A percentile compares a stretch with the other conserved stretches of the same genome.
These are phyloP conservation scores for Trochalopteron elliotii DNA, from an alignment of 2,113 vertebrate genomes.

Conservation along the genomic window DNA sequence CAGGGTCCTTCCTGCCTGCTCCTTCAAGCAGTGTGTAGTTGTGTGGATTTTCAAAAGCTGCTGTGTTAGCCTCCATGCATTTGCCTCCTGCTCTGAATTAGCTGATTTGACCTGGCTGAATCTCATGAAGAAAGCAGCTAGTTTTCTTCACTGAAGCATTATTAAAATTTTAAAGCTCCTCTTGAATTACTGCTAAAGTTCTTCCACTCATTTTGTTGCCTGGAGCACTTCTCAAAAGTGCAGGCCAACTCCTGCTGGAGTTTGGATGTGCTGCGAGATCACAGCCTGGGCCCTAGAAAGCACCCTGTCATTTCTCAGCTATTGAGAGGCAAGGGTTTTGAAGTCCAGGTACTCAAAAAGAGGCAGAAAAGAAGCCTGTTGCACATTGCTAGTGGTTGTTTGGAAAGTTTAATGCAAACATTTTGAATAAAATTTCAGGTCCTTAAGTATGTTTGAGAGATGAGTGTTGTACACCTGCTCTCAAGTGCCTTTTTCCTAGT, in stretches of 20 bases:
- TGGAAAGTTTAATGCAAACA: constrained; percentile 7
- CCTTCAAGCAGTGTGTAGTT: no score
- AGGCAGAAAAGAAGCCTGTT: background rate
- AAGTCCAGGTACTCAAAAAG: background rate
- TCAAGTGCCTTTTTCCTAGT: constrained; percentile 2
- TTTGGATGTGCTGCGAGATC: background rate
- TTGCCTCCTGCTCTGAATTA: background rate
- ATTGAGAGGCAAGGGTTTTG: background rate
- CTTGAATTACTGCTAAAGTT: background rate
- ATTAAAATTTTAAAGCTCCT: background rate
- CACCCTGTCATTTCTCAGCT: background rate
- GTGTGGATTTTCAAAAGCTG: background rate
- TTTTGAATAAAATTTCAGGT: background rate
- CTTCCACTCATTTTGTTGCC: background rate
- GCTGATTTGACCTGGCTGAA: background rate
- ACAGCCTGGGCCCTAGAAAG: background rate
- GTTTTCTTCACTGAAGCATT: background rate
- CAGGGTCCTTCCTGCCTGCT: background rate
- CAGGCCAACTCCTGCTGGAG: background rate
- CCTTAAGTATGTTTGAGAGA: background rate
- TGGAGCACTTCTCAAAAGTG: background rate
- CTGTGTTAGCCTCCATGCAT: rapidly evolving
- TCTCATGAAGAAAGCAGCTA: background rate
- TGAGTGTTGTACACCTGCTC: background rate
- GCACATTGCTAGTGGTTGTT: background rate